Percentiles rank a stretch among this genome's conserved stretches.
These are phyloP conservation scores for Dendrocincla tyrannina DNA, from an alignment of 2,797 vertebrate genomes.

Conservation along the genomic window DNA sequence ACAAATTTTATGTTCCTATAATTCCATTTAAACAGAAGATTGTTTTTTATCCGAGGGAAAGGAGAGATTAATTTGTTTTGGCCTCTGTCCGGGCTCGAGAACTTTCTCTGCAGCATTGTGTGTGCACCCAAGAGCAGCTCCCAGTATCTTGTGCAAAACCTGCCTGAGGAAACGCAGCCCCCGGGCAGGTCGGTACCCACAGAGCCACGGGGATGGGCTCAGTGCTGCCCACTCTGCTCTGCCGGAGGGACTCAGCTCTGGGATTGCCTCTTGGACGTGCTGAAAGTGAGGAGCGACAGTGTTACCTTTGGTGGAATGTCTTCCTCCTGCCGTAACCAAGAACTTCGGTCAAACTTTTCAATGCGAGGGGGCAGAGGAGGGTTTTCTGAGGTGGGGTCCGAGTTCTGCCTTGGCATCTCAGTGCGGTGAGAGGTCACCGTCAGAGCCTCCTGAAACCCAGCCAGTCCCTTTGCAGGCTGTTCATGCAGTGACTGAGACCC, in stretches of 20 bases:
- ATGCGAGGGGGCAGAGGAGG: slow-evolving; percentile 89
- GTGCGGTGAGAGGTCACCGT: slow-evolving; percentile 91
- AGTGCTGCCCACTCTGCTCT: neutral
- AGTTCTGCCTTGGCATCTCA: slow-evolving; percentile 98
- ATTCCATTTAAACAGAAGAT: slow-evolving; percentile 43
- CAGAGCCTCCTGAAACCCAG: slow-evolving; percentile 89
- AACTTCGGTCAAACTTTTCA: slow-evolving; percentile 95
- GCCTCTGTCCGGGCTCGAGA: neutral
- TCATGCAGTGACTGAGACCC: slow-evolving; percentile 98
- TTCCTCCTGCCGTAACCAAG: slow-evolving; percentile 97
- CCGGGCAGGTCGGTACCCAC: accelerated
- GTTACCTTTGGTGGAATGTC: slow-evolving; percentile 96
- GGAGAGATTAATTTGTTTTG: slow-evolving; percentile 34
- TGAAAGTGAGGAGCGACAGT: slow-evolving; percentile 34
- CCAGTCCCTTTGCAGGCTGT: slow-evolving; percentile 90
- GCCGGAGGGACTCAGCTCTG: neutral
- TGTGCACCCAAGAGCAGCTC: neutral
- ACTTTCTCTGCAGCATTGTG: neutral
- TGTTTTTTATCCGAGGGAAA: neutral
- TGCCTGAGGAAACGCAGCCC: neutral
- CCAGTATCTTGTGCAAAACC: neutral
- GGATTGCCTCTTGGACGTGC: neutral
- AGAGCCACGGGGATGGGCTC: neutral
- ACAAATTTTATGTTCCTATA: slow-evolving; percentile 63
- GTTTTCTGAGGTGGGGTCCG: slow-evolving; percentile 97